Evolutionary conservation across 2,113 vertebrate species (phyloP), one percentile per base, ranked within the genome.

Genomic region (Rana temporaria): DNA sequence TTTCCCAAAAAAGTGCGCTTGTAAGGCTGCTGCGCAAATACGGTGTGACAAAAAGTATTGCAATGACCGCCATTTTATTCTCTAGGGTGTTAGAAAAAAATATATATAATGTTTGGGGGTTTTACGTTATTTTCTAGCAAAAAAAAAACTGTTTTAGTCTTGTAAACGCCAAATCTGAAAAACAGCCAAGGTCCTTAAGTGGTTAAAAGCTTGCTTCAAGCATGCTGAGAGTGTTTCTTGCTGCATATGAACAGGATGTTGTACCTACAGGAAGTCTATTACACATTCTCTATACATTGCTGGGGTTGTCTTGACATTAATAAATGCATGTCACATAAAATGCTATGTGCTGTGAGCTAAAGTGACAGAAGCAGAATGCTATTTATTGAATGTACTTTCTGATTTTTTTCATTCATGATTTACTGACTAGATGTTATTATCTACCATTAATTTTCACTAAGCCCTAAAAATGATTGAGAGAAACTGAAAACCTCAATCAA

Each of bases 381-480:
- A n/a, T 3, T 12, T 75, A 22, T 57, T 75, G 30, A 8, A 62
- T 42, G 56, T 22, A 62, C 72, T 42, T 62, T 62, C n/a, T 42
- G 57, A 75, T 3, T 60, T 11, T 57, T 42, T 30, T 42, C 30
- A 22, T 75, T 75, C n/a, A 20, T 62, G 55, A 75, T 42, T 60
- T 62, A 63, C n/a, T 26, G 60, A 63, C 60, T 63, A 60, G 7
- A 56, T 62, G 6, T 62, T 75, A 75, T 75, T 74, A 75, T 75
- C 56, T 42, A 22, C 56, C 26, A 42, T 75, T 67, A 65, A 20
- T 55, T 67, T 16, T 26, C 12, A 30, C 63, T 67, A 67, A 67
- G 56, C 52, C n/a, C n/a, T 18, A 20, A 26, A 42, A 65, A 52
- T 64, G 42, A 30, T 55, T 19, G 30, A n/a, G 9, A 56, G 62